phyloP scores from a whole-genome alignment of 1,140 invertebrate genomes.

The Pseudomyrmex flavicornis region DNA sequence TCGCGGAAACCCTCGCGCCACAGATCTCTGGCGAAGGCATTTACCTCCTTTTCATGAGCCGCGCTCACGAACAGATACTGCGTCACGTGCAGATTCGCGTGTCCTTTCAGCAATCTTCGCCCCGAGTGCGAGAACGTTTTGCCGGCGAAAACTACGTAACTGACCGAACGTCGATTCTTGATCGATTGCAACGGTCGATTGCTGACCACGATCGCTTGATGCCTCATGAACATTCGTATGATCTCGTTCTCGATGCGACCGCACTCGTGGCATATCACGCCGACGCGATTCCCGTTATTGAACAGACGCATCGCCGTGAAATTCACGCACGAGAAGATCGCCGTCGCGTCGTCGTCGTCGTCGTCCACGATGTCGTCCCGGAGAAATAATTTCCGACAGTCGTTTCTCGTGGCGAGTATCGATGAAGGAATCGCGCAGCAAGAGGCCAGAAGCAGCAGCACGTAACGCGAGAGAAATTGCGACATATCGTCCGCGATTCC shows the following conservation, averaged over 20 bases:
- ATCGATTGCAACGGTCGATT: background rate
- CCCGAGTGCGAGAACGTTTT: background rate
- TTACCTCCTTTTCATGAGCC: background rate
- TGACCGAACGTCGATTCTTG: background rate
- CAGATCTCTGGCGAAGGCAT: constrained; percentile 18
- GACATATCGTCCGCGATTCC: constrained; percentile 1
- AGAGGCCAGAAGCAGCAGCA: background rate
- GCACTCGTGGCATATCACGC: background rate
- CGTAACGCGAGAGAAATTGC: background rate
- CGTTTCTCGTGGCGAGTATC: background rate
- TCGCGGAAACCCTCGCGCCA: constrained; percentile 11
- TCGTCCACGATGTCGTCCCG: background rate
- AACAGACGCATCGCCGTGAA: constrained; percentile 35
- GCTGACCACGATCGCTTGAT: background rate
- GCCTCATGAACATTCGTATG: background rate
- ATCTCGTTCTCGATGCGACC: constrained; percentile 10
- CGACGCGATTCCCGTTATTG: constrained; percentile 42
- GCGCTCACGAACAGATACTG: constrained; percentile 41
- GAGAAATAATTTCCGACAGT: constrained; percentile 1
- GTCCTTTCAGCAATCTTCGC: background rate
- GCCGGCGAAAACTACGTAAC: constrained; percentile 38
- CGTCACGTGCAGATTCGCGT: background rate
- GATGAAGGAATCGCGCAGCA: background rate
- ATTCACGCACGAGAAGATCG: background rate
- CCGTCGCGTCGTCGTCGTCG: background rate